phyloP scores from a whole-genome alignment of 2,113 vertebrate species.

The Chionis minor region DNA sequence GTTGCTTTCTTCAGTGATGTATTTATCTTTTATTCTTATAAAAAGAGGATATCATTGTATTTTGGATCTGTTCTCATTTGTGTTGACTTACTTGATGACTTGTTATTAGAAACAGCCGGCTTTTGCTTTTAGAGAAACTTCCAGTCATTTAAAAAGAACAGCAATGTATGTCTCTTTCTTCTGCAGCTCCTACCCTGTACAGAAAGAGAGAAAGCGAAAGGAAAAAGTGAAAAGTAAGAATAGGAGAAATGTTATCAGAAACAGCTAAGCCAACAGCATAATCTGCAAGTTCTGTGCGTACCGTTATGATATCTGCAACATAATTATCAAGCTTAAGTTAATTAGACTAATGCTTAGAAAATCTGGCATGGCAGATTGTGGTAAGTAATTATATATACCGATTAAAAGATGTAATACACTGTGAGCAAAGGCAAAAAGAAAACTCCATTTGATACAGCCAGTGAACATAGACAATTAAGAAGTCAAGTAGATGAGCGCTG shows the following conservation, averaged over 20 bases:
- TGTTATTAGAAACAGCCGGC: conserved; percentile 29
- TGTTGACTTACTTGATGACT: conserved; percentile 5
- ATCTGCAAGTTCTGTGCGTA: conserved; percentile 53
- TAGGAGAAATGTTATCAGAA: conserved; percentile 51
- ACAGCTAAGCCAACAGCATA: conserved; percentile 55
- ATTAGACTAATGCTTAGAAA: conserved; percentile 84
- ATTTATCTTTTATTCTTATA: neutral
- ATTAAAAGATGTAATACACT: conserved; percentile 77
- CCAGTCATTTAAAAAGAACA: conserved; percentile 20
- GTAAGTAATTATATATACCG: conserved; percentile 80
- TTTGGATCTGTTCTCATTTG: conserved; percentile 9
- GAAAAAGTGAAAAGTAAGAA: conserved; percentile 7
- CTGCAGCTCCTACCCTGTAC: neutral
- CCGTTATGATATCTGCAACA: conserved; percentile 70
- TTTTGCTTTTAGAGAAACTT: conserved; percentile 22
- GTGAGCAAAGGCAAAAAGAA: conserved; percentile 62
- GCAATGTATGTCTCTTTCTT: neutral
- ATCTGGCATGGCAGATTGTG: conserved; percentile 80
- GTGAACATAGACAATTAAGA: conserved; percentile 50
- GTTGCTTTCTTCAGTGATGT: neutral
- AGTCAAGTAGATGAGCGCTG: conserved; percentile 42
- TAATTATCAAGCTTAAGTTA: conserved; percentile 82
- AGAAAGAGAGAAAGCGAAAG: neutral
- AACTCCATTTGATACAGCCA: conserved; percentile 56
- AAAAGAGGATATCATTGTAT: neutral